Evolutionary conservation across 2,113 vertebrate genomes (phyloP), one percentile per base, ranked within the genome.

Genomic region (Neotragus pygmaeus): DNA sequence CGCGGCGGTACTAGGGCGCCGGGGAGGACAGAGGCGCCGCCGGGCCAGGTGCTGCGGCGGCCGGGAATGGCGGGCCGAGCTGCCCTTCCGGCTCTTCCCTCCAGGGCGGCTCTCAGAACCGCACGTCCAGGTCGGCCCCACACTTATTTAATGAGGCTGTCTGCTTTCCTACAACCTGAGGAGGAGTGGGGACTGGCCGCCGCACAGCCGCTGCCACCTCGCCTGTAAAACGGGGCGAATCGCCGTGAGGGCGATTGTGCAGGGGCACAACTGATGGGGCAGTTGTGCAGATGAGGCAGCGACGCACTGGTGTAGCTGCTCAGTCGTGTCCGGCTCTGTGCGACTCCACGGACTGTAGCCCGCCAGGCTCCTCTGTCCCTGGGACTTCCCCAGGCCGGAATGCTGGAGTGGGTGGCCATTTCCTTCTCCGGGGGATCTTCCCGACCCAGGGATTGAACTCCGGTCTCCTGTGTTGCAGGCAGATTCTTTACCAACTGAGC

Each of bases 1-100:
- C 11, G 70, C 23, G 2, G 4, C 12, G 49, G 66, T 6, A 2
- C 6, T 12, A 0, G 33, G 0, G 3, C 1, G 3, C 14, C 3
- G 57, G 43, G 1, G 90, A 47, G 5, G 1, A 43, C 16, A 21
- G 11, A 19, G 28, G 16, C 19, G 58, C 7, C 19, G 23, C 49
- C 47, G 28, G 80, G 27, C 12, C 85, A 43, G 85, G 45, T 0
- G 17, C 47, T 7, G 19, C 2, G 0, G 1, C 0, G 9, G 3
- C 1, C 4, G 2, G 3, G 1, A 2, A 3, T 7, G 28, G 17
- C 10, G 7, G 30, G 11, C 14, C 1, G 3, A 64, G 33, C 57
- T 28, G 9, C 2, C 17, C n/a, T 1, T 28, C 82, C 14, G 15
- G 36, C 3, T 55, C 39, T 43, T 66, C 33, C n/a, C 49, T 13